Evolutionary conservation across 2,888 invertebrate genomes (phyloP), one percentile per base, ranked within the genome.

Genomic region (Drosophila histrio): DNA sequence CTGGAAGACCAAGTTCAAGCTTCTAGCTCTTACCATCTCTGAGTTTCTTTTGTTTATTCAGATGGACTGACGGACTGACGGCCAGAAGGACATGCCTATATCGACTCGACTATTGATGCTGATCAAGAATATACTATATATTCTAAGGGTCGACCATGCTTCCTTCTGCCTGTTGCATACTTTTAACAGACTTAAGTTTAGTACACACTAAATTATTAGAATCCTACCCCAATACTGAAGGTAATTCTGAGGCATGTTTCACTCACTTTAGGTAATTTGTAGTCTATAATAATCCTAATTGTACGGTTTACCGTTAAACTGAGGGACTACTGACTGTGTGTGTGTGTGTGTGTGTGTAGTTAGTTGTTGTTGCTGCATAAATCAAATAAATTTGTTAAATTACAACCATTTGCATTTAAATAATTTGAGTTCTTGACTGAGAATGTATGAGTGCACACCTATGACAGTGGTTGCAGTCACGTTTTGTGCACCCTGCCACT

Each of bases 341-440:
- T 24, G 24, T 24, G 24, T 24, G 24, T 24, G 24, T 24, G 24
- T 24, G 41, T 41, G 41, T 54, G 26, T 41, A 22, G 5, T 26
- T 24, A 24, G 26, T 46, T 32, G 32, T 34, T 34, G 62, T 15
- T 28, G 53, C 4, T 63, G 73, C 36, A 73, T 73, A 69, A 69
- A 69, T 74, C 64, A 64, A 62, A 58, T 56, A 38, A 73, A 64
- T 47, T 59, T 70, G 53, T 59, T 71, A 56, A 65, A 58, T 74
- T 65, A 53, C 56, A 56, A 28, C 24, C 38, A 65, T 62, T 66
- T 66, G 66, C 66, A 74, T 71, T 64, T 54, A 44, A 52, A 66
- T 49, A 58, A 62, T 61, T 62, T 50, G 22, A 50, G 39, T 47
- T 69, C 63, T 61, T 21, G 49, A 66, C 57, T 72, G 13, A 13